Percentiles rank a stretch among this genome's conserved stretches.
Conservation (phyloP, 2,113 vertebrate genomes). For the Zosterops hypoxanthus region DNA sequence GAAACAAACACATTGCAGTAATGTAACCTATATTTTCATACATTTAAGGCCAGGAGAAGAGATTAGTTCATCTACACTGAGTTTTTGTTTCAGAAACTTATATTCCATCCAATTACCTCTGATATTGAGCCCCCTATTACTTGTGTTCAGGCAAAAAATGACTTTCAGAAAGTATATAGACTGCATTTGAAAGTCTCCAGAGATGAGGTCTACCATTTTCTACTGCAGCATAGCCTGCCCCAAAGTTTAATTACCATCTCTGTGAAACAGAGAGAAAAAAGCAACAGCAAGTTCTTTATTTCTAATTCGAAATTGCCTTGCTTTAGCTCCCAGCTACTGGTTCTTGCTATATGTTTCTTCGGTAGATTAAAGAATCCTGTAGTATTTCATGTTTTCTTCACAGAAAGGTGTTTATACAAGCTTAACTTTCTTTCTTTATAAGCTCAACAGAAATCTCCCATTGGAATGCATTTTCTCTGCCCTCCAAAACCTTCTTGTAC, state of each 20-base stretch:
- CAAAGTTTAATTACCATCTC: constrained; percentile 30
- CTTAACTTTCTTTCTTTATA: constrained; percentile 7
- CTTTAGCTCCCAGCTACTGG: constrained; percentile 27
- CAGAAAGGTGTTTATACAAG: constrained; percentile 17
- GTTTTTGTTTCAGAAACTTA: constrained; percentile 23
- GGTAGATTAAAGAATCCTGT: constrained; percentile 10
- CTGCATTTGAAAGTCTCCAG: neutral
- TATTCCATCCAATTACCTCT: constrained; percentile 35
- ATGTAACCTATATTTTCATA: constrained; percentile 40
- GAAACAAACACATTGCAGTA: neutral
- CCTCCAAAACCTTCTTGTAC: neutral
- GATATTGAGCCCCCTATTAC: neutral
- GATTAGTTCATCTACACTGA: constrained; percentile 45
- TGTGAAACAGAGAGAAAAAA: constrained; percentile 3
- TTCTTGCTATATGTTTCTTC: neutral
- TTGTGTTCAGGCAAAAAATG: neutral
- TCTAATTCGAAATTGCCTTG: constrained; percentile 38
- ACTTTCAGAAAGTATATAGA: neutral
- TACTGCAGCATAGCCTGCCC: neutral
- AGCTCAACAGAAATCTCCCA: neutral
- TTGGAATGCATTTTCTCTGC: neutral
- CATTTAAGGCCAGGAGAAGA: constrained; percentile 7
- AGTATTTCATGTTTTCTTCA: neutral
- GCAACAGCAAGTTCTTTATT: neutral
- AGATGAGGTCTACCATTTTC: neutral